Conservation (phyloP, 2,113 vertebrate genomes). For the Kryptolebias marmoratus region DNA sequence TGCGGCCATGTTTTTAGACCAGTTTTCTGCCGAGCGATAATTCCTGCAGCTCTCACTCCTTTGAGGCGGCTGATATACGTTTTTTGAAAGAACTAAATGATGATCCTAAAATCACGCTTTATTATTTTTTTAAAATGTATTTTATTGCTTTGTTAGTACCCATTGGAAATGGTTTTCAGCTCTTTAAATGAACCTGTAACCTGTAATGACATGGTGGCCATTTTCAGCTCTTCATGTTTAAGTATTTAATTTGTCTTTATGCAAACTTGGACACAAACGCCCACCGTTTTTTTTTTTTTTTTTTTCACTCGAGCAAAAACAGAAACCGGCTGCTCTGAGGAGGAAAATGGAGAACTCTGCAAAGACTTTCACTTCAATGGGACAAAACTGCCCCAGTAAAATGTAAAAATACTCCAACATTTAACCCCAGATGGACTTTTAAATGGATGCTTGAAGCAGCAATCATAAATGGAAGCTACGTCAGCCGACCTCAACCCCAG, state of each 20-base stretch:
- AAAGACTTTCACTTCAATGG: slow-evolving; percentile 18
- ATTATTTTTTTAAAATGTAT: too few species aligned
- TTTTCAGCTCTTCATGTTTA: slow-evolving; percentile 18
- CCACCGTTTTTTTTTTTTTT: slow-evolving; percentile 17
- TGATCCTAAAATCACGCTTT: too few species aligned
- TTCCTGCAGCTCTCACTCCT: too few species aligned
- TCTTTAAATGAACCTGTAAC: too few species aligned
- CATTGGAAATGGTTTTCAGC: too few species aligned
- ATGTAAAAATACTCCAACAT: slow-evolving; percentile 69
- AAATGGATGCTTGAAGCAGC: slow-evolving; percentile 59
- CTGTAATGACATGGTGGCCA: not conserved
- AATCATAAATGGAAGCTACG: slow-evolving; percentile 59
- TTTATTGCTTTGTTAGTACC: too few species aligned
- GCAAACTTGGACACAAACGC: slow-evolving; percentile 53
- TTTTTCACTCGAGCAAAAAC: slow-evolving; percentile 43
- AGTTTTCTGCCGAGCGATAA: too few species aligned
- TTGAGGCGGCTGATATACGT: too few species aligned
- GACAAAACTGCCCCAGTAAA: slow-evolving; percentile 43
- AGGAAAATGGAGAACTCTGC: slow-evolving; percentile 56
- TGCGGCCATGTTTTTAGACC: too few species aligned
- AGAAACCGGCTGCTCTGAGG: slow-evolving; percentile 37
- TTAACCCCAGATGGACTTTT: slow-evolving; percentile 66
- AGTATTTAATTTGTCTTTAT: slow-evolving; percentile 55
- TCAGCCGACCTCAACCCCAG: slow-evolving; percentile 57
- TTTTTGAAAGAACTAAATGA: too few species aligned